A percentile compares a stretch with the other conserved stretches of the same genome.
phyloP scores from a whole-genome alignment of 2,888 invertebrate genomes.

The Nomada ruficornis region DNA sequence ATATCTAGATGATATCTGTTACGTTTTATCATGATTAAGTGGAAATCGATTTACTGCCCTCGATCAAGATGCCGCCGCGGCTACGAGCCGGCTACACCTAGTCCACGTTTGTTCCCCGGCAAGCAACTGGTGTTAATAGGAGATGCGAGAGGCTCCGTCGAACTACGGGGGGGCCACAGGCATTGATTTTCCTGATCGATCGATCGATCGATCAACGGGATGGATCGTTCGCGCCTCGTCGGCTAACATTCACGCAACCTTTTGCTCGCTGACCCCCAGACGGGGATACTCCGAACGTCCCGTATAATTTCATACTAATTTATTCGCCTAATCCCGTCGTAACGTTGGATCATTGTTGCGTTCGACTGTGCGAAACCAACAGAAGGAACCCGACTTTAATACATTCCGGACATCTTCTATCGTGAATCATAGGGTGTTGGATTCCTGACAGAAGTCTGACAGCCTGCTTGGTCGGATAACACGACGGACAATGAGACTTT shows the following conservation, averaged over 20 bases:
- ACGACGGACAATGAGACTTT: neutral
- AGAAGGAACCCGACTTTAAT: conserved; percentile 44
- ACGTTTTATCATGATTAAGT: conserved; percentile 43
- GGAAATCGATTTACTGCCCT: conserved; percentile 53
- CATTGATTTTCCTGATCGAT: conserved; percentile 64
- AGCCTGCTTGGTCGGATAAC: neutral
- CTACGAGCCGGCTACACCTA: neutral
- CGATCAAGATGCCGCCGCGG: conserved; percentile 36
- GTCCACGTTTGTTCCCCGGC: neutral
- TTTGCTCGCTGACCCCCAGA: conserved; percentile 38
- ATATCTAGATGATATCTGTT: neutral
- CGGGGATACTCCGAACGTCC: conserved; percentile 29
- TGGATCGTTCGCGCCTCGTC: conserved; percentile 62
- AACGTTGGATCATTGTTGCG: conserved; percentile 18
- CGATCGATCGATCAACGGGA: conserved; percentile 63
- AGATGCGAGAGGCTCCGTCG: conserved; percentile 28
- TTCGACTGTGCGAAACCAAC: conserved; percentile 30
- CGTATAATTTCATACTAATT: conserved; percentile 63
- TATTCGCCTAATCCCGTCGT: conserved; percentile 57
- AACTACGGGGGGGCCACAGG: conserved; percentile 37
- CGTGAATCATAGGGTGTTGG: neutral
- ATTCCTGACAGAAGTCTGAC: neutral
- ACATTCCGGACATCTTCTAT: neutral
- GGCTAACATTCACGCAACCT: conserved; percentile 36
- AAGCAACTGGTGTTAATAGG: conserved; percentile 43